Evolutionary conservation across 2,797 vertebrate species (phyloP).

Genomic region (Chiropotes sagulatus): DNA sequence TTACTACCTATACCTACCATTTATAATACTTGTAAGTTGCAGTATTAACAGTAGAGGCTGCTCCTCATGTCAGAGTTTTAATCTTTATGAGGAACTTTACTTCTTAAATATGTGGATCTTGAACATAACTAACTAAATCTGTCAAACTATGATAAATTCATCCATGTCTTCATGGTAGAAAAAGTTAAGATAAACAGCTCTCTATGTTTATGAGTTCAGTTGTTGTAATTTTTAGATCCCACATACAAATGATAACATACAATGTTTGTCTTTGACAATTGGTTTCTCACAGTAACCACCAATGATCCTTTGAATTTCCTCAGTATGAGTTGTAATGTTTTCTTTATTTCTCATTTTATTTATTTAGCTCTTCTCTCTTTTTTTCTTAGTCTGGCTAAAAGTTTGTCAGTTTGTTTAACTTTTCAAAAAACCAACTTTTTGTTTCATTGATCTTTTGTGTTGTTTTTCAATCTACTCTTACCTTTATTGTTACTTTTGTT

Average conservation of each 20-base stretch:
- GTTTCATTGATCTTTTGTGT: neutral
- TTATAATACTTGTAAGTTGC: no score
- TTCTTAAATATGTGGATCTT: no score
- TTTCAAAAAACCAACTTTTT: neutral
- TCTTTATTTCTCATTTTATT: neutral
- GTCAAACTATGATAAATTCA: neutral
- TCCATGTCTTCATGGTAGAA: neutral
- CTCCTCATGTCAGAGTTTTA: no score
- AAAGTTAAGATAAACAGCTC: neutral
- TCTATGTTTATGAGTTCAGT: neutral
- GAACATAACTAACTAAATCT: neutral
- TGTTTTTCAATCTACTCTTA: neutral
- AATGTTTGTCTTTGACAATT: neutral
- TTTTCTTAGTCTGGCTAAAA: neutral
- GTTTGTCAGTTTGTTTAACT: neutral
- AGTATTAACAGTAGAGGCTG: no score
- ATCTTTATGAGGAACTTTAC: no score
- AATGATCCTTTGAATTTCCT: neutral
- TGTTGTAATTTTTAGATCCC: neutral
- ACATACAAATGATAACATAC: neutral
- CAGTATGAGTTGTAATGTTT: neutral
- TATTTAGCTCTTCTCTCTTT: neutral
- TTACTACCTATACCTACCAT: no score
- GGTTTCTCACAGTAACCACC: neutral
- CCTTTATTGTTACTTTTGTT: neutral